phyloP scores from a whole-genome alignment of 2,113 vertebrate species.

The Bagarius yarrelli region DNA sequence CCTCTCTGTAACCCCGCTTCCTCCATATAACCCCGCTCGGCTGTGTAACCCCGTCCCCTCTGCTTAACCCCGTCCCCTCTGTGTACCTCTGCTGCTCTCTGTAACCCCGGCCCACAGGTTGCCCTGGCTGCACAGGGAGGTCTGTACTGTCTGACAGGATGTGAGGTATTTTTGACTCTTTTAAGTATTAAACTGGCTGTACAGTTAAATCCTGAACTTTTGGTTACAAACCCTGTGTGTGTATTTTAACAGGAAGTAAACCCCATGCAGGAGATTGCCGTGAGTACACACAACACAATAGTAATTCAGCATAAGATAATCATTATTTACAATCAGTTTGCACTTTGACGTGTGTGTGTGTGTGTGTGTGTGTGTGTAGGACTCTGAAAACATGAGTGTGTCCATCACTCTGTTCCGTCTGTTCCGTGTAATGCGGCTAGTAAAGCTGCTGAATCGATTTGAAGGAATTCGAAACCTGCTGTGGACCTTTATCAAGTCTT shows the following conservation, averaged over 20 bases:
- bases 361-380: slow-evolving; percentile 62
- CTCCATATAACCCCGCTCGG: too few relatives aligned
- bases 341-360: background rate
- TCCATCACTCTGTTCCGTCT: slow-evolving; percentile 93
- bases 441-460: slow-evolving; percentile 86
- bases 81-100: background rate
- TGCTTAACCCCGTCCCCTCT: too few relatives aligned
- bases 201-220: background rate
- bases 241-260: slow-evolving; percentile 62
- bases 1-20: too few relatives aligned
- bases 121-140: slow-evolving; percentile 88
- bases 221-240: background rate
- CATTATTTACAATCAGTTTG: too few relatives aligned
- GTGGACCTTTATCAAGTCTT: slow-evolving; percentile 94
- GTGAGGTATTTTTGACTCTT: slow-evolving; percentile 76
- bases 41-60: too few relatives aligned
- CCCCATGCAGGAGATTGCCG: slow-evolving; percentile 70
- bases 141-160: slow-evolving; percentile 90
- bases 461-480: slow-evolving; percentile 89
- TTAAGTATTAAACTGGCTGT: background rate
- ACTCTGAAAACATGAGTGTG: slow-evolving; percentile 81
- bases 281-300: slow-evolving; percentile 47
- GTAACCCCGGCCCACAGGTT: slow-evolving; percentile 68
- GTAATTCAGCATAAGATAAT: background rate
- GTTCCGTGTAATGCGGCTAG: slow-evolving; percentile 89